Percentiles rank a stretch among this genome's conserved stretches.
Evolutionary conservation across 2,797 vertebrate species (phyloP).

Genomic region (Acropternis orthonyx): DNA sequence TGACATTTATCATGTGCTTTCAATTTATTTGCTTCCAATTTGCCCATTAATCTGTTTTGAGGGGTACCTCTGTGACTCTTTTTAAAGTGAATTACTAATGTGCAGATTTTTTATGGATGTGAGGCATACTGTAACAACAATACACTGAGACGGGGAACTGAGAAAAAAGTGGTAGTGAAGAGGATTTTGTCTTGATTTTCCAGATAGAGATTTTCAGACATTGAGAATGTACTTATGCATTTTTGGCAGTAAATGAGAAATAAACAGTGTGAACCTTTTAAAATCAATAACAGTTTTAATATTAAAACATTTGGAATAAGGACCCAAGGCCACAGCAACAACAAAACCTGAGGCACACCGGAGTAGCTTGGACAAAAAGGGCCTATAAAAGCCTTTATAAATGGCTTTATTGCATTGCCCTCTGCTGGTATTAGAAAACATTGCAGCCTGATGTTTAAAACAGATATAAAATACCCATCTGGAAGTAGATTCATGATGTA

Average conservation of each 20-base stretch:
- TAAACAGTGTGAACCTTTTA: background rate
- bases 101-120: background rate
- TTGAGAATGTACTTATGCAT: background rate
- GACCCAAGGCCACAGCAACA: background rate
- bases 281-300: background rate
- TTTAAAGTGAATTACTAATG: background rate
- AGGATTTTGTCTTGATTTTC: background rate
- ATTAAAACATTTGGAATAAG: background rate
- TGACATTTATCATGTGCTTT: background rate
- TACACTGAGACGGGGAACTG: background rate
- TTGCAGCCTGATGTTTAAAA: background rate
- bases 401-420: conserved; percentile 42
- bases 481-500: background rate
- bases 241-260: background rate
- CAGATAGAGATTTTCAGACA: background rate
- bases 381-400: background rate
- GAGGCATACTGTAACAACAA: background rate
- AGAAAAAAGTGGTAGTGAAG: background rate
- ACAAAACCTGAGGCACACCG: background rate
- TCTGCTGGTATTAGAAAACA: conserved; percentile 37
- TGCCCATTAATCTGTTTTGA: background rate
- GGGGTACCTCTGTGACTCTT: background rate
- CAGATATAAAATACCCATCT: fast-evolving
- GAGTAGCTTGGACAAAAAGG: background rate
- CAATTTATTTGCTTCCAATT: conserved; percentile 3